phyloP scores from a whole-genome alignment of 1,140 invertebrate species.

The Caerostris darwini region DNA sequence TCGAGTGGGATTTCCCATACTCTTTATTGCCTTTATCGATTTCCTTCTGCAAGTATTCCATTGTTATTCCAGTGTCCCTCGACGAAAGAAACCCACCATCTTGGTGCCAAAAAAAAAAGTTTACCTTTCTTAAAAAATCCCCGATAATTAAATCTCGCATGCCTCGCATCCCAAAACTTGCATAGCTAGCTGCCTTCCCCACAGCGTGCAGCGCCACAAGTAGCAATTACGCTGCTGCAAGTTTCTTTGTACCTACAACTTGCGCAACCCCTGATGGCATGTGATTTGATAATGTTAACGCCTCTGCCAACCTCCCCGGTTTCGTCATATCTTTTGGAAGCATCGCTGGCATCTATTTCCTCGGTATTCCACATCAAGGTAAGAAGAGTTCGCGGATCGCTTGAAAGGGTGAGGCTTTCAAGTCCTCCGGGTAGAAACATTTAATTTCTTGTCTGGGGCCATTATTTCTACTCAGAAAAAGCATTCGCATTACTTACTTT shows the following conservation, averaged over 20 bases:
- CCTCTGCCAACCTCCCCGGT: constrained; percentile 15
- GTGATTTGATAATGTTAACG: constrained; percentile 34
- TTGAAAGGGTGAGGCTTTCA: neutral
- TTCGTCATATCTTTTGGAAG: constrained; percentile 41
- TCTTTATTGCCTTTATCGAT: neutral
- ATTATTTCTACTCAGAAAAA: neutral
- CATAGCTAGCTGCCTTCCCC: neutral
- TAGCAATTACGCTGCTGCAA: constrained; percentile 29
- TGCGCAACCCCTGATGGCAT: neutral
- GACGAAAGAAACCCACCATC: neutral
- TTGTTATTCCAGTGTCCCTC: neutral
- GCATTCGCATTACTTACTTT: neutral
- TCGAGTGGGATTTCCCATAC: neutral
- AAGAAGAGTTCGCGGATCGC: constrained; percentile 16
- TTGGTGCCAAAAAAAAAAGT: neutral
- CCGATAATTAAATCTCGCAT: neutral
- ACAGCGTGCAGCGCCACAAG: constrained; percentile 7
- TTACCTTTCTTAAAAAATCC: neutral
- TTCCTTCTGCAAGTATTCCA: neutral
- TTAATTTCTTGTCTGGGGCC: neutral
- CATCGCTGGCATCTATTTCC: neutral
- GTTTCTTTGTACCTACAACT: neutral
- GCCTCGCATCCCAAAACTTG: neutral
- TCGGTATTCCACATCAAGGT: neutral
- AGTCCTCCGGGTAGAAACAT: neutral